Conservation (phyloP, 1,140 invertebrate species). For the Formica exsecta region DNA sequence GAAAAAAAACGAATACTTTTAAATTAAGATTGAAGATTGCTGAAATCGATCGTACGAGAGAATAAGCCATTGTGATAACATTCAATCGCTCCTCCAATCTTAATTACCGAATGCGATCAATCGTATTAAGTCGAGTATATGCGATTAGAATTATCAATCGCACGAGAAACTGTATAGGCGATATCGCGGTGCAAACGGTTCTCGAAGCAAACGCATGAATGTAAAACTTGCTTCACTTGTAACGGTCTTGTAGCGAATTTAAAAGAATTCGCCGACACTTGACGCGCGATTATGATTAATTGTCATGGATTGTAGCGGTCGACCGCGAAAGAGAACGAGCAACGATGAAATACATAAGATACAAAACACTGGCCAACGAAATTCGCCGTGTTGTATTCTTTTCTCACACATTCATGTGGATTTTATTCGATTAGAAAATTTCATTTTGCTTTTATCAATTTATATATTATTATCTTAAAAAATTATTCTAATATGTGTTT, state of each 20-base stretch:
- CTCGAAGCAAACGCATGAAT: constrained; percentile 1
- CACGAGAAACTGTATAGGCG: background rate
- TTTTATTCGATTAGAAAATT: background rate
- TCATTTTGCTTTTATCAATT: background rate
- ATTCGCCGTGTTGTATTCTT: constrained; percentile 52
- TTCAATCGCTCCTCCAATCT: constrained; percentile 44
- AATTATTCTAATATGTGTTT: background rate
- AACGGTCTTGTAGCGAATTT: constrained; percentile 50
- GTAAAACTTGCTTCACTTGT: constrained; percentile 67
- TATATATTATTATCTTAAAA: background rate
- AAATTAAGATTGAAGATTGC: constrained; percentile 23
- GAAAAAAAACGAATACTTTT: background rate
- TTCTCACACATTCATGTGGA: background rate
- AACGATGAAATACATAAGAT: constrained; percentile 75
- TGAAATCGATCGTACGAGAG: constrained; percentile 27
- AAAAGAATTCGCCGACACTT: constrained; percentile 41
- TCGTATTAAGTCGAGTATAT: constrained; percentile 18
- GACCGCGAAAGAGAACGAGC: constrained; percentile 38
- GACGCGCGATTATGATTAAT: constrained; percentile 59
- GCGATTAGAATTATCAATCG: constrained; percentile 50
- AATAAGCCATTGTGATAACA: constrained; percentile 59
- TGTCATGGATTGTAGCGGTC: constrained; percentile 67
- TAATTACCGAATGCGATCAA: constrained; percentile 51
- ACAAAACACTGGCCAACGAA: constrained; percentile 72
- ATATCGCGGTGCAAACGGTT: constrained; percentile 11